Percentiles rank a stretch among this genome's conserved stretches.
Conservation (phyloP, 2,797 vertebrate genomes). For the Darevskia mixta region DNA sequence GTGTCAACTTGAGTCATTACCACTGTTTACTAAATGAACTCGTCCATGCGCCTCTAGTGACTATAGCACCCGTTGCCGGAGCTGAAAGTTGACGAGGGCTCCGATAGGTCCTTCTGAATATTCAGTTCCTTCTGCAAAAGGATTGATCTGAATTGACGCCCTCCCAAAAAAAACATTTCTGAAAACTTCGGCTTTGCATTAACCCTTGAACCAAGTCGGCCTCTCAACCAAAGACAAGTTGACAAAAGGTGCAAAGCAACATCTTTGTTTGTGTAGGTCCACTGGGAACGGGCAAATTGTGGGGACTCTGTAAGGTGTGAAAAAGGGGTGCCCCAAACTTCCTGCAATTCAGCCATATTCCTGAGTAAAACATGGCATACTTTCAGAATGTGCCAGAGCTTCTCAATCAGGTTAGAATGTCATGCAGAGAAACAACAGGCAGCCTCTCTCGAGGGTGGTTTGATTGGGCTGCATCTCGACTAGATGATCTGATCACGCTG, state of each 20-base stretch:
- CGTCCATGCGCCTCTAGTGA: not conserved
- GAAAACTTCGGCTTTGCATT: not conserved
- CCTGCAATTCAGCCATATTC: not conserved
- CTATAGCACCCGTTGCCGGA: not conserved
- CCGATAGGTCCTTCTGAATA: not conserved
- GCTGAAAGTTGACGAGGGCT: not conserved
- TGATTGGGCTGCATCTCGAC: not conserved
- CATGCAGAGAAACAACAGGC: not conserved
- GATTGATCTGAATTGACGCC: not conserved
- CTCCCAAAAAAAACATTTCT: not conserved
- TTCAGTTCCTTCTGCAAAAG: not conserved
- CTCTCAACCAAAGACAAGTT: not conserved
- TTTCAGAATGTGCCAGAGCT: not conserved
- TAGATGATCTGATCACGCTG: too few species aligned
- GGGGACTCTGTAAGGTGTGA: not conserved
- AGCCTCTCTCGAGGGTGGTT: not conserved
- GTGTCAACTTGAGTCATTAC: not conserved
- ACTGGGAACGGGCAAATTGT: too few species aligned
- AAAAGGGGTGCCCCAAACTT: not conserved
- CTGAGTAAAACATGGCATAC: not conserved
- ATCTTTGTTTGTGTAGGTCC: not conserved
- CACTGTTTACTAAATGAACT: slow-evolving; percentile 4
- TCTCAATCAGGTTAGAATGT: not conserved
- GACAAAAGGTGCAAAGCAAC: not conserved
- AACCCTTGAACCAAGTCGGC: not conserved